Evolutionary conservation across 2,113 vertebrate genomes (phyloP).

Genomic region (Axis porcinus): DNA sequence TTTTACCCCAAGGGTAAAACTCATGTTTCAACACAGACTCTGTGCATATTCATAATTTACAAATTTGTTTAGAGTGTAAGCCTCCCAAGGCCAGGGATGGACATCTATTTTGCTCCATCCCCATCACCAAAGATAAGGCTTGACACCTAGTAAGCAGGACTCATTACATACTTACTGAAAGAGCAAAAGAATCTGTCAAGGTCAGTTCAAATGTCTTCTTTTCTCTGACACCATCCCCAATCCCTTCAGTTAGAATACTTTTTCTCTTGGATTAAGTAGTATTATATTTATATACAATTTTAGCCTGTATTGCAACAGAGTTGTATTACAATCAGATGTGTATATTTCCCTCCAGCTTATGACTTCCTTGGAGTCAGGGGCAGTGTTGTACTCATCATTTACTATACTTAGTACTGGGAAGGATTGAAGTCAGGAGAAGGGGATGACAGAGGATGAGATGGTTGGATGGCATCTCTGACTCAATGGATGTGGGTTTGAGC

Average conservation of each 20-base stretch:
- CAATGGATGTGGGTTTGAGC: neutral
- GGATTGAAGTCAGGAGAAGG: neutral
- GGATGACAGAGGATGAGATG: rapidly evolving
- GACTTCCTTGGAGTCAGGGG: neutral
- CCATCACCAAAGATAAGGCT: neutral
- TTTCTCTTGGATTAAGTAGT: neutral
- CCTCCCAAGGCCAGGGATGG: neutral
- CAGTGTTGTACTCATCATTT: neutral
- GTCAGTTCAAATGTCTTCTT: neutral
- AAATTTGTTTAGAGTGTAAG: neutral
- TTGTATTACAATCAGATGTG: neutral
- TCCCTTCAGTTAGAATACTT: neutral
- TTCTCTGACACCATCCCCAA: neutral
- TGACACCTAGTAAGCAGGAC: neutral
- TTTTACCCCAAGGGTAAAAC: neutral
- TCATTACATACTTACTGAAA: neutral
- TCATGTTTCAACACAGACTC: neutral
- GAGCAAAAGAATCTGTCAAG: neutral
- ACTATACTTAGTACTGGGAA: neutral
- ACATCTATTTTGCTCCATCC: neutral
- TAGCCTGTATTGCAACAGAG: neutral
- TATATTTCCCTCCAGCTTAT: neutral
- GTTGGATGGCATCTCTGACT: neutral
- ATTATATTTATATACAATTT: neutral
- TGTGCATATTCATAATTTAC: neutral